Percentiles rank a stretch among this genome's conserved stretches.
phyloP scores from a whole-genome alignment of 35 echinoderm and acorn worm species.

The Nesometra sesokonis region DNA sequence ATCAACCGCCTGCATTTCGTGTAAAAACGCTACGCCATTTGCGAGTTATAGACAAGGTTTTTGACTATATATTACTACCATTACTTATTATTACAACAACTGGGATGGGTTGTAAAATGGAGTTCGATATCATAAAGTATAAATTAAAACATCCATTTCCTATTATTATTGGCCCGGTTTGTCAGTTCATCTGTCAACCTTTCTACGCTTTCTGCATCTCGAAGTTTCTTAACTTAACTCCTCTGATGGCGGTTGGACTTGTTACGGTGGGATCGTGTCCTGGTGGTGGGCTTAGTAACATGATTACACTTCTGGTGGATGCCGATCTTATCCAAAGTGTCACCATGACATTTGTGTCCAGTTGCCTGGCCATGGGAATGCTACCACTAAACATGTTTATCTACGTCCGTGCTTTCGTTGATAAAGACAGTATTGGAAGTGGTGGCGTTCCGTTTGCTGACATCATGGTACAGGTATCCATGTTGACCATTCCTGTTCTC shows the following conservation, averaged over 20 bases:
- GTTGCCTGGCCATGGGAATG: slow-evolving; percentile 64
- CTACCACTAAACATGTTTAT: slow-evolving; percentile 87
- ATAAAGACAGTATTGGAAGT: slow-evolving; percentile 2
- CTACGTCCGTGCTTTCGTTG: slow-evolving; percentile 52
- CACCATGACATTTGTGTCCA: slow-evolving; percentile 83
- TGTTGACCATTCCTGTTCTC: slow-evolving; percentile 63
- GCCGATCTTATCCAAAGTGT: slow-evolving; percentile 91
- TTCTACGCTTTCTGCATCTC: slow-evolving; percentile 62
- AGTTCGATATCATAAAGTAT: slow-evolving; percentile 54
- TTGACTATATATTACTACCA: slow-evolving; percentile 61
- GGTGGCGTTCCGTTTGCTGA: slow-evolving; percentile 57
- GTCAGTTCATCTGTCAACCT: slow-evolving; percentile 83
- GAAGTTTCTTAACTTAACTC: slow-evolving; percentile 55
- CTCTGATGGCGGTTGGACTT: slow-evolving; percentile 59
- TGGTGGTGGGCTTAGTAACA: slow-evolving; percentile 86
- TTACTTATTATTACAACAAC: slow-evolving; percentile 59
- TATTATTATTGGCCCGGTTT: slow-evolving; percentile 70
- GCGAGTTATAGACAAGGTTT: slow-evolving; percentile 63
- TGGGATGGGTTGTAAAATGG: slow-evolving; percentile 90
- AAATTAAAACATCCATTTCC: slow-evolving; percentile 62
- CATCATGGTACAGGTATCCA: slow-evolving; percentile 74
- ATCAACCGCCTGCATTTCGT: background rate
- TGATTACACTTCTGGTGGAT: slow-evolving; percentile 74
- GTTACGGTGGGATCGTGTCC: slow-evolving; percentile 84
- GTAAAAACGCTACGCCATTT: slow-evolving; percentile 55